Base-by-base conservation (phyloP, 1,140 invertebrate genomes). In the Melitaea cinxia region DNA sequence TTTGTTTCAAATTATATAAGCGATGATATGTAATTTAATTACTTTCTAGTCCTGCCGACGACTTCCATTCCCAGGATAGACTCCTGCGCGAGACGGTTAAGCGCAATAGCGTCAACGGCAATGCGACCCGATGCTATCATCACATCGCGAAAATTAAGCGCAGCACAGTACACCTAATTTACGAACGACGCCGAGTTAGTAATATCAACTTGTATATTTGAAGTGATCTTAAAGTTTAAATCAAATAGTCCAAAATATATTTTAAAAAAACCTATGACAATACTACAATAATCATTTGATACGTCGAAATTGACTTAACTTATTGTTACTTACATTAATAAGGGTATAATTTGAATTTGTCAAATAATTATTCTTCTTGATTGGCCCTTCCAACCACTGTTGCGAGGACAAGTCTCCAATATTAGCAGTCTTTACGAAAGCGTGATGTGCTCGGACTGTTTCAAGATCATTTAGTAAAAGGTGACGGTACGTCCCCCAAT, bases 341-440 rank as follows among this genome's bases (percentile, higher is more conserved):
- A 94, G 56, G 72, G 91, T 54, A 35, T 82, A 82, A 37, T 92
- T 70, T 24, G 79, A 62, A 14, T 83, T 57, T 33, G 92, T 79
- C n/a, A 88, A 79, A 0, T 47, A 60, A 21, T 85, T 70, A 72
- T 78, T 59, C 37, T 80, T 59, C 65, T 68, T 61, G 54, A 93
- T 53, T 58, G 92, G 91, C 56, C 94, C 95, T 85, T 96, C 91
- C 0, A 98, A 89, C 98, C 98, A 99, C 10, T 88, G 93, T 0
- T 99, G 80, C 30, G 95, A 95, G 0, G 95, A 95, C n/a, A 99
- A 88, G 84, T 99, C 98, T 53, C 97, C 97, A 70, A 95, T 93
- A 5, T 95, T 94, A 1, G 93, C 69, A 0, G 95, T 94, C 85
- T 98, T 97, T 0, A 95, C 94, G 80, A 94, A 97, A 0, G 94